Conservation (phyloP, 2,797 vertebrate genomes). For the Morelia viridis region DNA sequence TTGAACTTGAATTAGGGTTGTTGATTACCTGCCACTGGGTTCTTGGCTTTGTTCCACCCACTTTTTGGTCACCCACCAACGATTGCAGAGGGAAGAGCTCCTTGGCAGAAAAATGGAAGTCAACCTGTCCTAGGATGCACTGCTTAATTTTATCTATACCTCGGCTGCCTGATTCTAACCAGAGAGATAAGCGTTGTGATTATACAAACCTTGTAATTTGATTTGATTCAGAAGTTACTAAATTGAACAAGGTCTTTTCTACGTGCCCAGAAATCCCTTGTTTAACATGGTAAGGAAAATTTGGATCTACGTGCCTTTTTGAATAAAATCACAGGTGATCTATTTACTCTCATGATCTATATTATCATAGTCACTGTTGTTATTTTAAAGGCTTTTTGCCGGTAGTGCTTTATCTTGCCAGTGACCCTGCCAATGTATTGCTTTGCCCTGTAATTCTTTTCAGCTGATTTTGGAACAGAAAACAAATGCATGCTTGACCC, state of each 20-base stretch:
- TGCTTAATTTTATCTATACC: not conserved
- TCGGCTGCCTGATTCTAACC: not conserved
- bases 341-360: not conserved
- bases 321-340: not conserved
- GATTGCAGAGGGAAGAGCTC: not conserved
- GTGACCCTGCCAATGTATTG: not conserved
- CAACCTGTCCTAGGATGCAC: not conserved
- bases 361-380: not conserved
- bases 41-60: not conserved
- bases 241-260: not conserved
- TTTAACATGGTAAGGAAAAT: not conserved
- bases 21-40: not conserved
- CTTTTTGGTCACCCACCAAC: not conserved
- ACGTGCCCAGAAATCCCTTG: not conserved
- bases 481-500: not conserved
- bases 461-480: not conserved
- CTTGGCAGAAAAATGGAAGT: not conserved
- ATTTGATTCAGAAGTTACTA: not conserved
- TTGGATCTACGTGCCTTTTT: not conserved
- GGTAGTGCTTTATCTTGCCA: not conserved
- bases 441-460: not conserved
- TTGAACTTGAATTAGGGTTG: not conserved
- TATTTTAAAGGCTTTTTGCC: not conserved
- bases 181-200: not conserved
- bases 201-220: not conserved